Evolutionary conservation across 1,140 invertebrate genomes (phyloP).

Genomic region (Branchinecta lynchi): DNA sequence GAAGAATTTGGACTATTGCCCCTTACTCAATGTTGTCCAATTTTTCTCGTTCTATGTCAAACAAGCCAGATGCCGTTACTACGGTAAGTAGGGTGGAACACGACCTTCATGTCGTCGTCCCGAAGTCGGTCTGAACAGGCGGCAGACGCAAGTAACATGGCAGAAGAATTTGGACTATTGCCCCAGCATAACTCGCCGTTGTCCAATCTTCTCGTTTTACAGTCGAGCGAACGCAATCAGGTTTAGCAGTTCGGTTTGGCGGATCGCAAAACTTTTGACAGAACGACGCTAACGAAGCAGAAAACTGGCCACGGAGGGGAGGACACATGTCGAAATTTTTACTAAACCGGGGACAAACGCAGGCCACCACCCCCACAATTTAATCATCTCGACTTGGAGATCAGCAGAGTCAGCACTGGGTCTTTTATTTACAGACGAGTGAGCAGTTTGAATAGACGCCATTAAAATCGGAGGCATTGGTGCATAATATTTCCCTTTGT

Average conservation of each 20-base stretch:
- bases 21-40: too few relatives aligned
- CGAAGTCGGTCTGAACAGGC: too few relatives aligned
- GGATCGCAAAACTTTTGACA: constrained; percentile 1
- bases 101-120: too few relatives aligned
- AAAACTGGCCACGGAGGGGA: background rate
- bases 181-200: background rate
- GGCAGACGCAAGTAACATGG: too few relatives aligned
- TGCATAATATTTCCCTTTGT: background rate
- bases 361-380: background rate
- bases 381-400: constrained; percentile 3
- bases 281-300: constrained; percentile 3
- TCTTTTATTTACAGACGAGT: constrained; percentile 1
- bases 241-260: constrained; percentile 2
- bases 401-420: background rate
- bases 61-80: too few relatives aligned
- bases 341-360: background rate
- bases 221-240: background rate
- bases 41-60: too few relatives aligned
- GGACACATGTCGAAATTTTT: constrained; percentile 11
- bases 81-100: too few relatives aligned
- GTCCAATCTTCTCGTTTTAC: constrained; percentile 1
- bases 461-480: background rate
- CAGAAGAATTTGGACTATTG: too few relatives aligned
- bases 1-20: too few relatives aligned
- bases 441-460: background rate